phyloP scores from a whole-genome alignment of 2,888 invertebrate species.

The Artemia sinica region DNA sequence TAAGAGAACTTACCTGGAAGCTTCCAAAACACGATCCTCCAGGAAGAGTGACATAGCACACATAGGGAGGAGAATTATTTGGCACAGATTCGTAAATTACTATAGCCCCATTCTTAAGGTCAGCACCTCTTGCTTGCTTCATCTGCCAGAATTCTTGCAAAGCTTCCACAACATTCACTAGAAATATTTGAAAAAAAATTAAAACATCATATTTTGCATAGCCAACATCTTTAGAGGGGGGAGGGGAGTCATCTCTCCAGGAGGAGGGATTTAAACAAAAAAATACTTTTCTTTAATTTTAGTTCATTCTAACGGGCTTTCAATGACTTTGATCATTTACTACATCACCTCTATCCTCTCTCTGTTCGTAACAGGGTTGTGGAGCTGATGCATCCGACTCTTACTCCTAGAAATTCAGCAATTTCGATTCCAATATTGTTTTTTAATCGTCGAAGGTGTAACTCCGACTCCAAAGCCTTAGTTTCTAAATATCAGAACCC shows the following conservation, averaged over 20 bases:
- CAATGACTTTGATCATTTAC: no score
- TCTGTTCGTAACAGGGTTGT: no score
- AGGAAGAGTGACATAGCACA: conserved; percentile 83
- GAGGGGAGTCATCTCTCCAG: no score
- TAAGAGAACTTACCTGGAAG: conserved; percentile 49
- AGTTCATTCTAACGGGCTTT: background rate
- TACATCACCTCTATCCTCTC: no score
- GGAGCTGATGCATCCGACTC: no score
- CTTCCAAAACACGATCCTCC: conserved; percentile 91
- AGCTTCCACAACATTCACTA: conserved; percentile 87
- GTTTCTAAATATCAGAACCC: no score
- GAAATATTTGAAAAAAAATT: conserved; percentile 23
- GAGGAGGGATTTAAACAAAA: background rate
- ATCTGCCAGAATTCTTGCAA: conserved; percentile 94
- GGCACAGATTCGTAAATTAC: conserved; percentile 90
- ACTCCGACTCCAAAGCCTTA: no score
- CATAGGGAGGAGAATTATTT: conserved; percentile 72
- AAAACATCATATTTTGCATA: background rate
- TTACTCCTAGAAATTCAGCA: no score
- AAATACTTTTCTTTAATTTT: background rate
- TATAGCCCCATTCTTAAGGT: conserved; percentile 64
- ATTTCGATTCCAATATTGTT: no score
- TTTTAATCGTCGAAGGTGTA: no score
- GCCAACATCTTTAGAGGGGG: background rate
- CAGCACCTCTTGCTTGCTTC: conserved; percentile 73